These are phyloP conservation scores for Dipodomys ordii DNA, from an alignment of 2,113 vertebrate species.

Conservation along the genomic window DNA sequence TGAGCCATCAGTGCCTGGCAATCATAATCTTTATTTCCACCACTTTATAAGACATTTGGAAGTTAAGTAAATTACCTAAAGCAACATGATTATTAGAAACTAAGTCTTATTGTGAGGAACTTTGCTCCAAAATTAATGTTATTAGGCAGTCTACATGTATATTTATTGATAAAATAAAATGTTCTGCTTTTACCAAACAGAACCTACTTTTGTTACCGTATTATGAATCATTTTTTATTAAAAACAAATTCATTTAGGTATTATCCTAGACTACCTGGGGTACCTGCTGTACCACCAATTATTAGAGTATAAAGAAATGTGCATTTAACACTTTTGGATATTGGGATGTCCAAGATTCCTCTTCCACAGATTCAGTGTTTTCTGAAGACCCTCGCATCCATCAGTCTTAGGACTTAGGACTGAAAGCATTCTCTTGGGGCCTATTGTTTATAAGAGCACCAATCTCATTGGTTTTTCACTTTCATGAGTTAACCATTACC, in stretches of 20 bases:
- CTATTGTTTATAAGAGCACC: not conserved
- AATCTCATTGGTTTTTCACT: too few species aligned
- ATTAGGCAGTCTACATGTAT: not conserved
- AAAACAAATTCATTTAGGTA: not conserved
- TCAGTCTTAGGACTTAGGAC: fast-evolving
- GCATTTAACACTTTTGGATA: not conserved
- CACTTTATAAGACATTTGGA: not conserved
- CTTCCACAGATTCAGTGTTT: fast-evolving
- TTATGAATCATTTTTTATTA: slow-evolving; percentile 2
- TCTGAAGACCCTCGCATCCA: fast-evolving
- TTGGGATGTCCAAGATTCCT: not conserved
- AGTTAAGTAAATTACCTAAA: not conserved
- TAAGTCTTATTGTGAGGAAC: not conserved
- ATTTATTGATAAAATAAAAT: not conserved
- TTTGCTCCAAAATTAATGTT: not conserved
- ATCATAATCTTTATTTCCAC: not conserved
- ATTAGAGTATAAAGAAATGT: not conserved
- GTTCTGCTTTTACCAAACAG: not conserved
- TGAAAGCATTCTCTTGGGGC: not conserved
- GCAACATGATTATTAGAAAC: not conserved
- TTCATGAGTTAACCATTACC: not conserved
- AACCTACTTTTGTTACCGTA: not conserved
- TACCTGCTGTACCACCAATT: not conserved
- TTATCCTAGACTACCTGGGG: not conserved
- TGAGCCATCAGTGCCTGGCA: not conserved